Evolutionary conservation across 2,797 vertebrate species (phyloP).

Genomic region (Anableps anableps): DNA sequence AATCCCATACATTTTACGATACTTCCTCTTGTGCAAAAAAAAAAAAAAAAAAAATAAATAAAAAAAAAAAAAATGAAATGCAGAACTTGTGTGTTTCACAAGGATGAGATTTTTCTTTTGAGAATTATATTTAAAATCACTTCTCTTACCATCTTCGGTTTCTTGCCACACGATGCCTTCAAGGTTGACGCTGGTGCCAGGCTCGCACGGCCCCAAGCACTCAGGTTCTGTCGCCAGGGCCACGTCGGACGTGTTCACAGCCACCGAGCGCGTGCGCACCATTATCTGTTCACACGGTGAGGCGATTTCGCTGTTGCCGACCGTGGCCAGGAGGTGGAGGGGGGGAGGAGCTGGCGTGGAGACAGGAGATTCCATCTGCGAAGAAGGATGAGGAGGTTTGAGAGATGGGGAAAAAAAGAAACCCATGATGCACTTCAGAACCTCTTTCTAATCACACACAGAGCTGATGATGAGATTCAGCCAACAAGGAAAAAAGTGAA

Average conservation of each 20-base stretch:
- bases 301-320: conserved; percentile 92
- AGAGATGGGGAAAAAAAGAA: conserved; percentile 9
- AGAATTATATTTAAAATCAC: conserved; percentile 11
- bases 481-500: conserved; percentile 42
- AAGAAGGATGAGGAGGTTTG: conserved; percentile 49
- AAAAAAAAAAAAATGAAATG: too few relatives aligned
- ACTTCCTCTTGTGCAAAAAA: neutral
- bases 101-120: neutral
- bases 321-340: conserved; percentile 92
- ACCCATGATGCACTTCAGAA: conserved; percentile 55
- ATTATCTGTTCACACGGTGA: conserved; percentile 99
- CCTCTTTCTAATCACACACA: conserved; percentile 54
- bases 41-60: too few relatives aligned
- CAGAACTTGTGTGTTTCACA: conserved; percentile 20
- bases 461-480: conserved; percentile 55
- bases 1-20: conserved; percentile 1
- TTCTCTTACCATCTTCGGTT: conserved; percentile 93
- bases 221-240: conserved; percentile 95
- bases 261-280: conserved; percentile 97
- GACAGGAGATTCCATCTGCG: conserved; percentile 96
- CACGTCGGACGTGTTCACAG: conserved; percentile 96
- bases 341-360: conserved; percentile 94
- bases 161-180: conserved; percentile 99
- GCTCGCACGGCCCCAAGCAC: conserved; percentile 97
- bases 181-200: conserved; percentile 97